These are phyloP conservation scores for Agapetus fuscipes DNA, from an alignment of 2,888 invertebrate genomes.

Conservation along the genomic window DNA sequence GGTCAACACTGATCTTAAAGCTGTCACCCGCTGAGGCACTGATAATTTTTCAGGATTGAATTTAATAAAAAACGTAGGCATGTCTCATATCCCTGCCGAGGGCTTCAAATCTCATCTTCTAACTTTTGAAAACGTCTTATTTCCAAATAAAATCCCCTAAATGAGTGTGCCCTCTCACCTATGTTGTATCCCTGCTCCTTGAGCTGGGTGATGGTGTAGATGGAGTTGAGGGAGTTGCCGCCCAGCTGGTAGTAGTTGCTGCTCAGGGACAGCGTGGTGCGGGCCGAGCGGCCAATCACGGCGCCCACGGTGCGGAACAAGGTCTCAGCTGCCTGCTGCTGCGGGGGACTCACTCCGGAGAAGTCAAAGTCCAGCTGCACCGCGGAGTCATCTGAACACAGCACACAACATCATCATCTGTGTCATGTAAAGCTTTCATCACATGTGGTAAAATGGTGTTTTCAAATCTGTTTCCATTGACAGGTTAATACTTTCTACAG, in stretches of 20 bases:
- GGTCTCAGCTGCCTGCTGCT: conserved; percentile 52
- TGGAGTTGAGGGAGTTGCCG: conserved; percentile 80
- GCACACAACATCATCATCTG: no score
- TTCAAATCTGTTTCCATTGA: not conserved
- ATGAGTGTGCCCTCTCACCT: no score
- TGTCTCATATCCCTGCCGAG: no score
- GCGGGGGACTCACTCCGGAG: conserved; percentile 47
- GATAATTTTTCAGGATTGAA: no score
- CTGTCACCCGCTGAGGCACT: no score
- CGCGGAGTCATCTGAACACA: conserved; percentile 43
- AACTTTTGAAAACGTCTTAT: no score
- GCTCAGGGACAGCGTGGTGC: conserved; percentile 50
- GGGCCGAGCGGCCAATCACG: conserved; percentile 56
- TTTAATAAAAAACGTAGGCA: no score
- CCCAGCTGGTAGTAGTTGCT: conserved; percentile 79
- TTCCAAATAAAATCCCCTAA: no score
- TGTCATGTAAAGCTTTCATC: no score
- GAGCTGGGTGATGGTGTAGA: conserved; percentile 68
- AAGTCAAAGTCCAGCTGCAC: conserved; percentile 58
- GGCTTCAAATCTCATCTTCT: no score
- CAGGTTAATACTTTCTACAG: no score
- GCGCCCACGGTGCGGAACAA: conserved; percentile 67
- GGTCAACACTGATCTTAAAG: no score
- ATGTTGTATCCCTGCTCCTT: conserved; percentile 69
- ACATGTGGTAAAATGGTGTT: not conserved